These are phyloP conservation scores for Pseudopodoces humilis DNA, from an alignment of 2,113 vertebrate genomes.

Conservation along the genomic window DNA sequence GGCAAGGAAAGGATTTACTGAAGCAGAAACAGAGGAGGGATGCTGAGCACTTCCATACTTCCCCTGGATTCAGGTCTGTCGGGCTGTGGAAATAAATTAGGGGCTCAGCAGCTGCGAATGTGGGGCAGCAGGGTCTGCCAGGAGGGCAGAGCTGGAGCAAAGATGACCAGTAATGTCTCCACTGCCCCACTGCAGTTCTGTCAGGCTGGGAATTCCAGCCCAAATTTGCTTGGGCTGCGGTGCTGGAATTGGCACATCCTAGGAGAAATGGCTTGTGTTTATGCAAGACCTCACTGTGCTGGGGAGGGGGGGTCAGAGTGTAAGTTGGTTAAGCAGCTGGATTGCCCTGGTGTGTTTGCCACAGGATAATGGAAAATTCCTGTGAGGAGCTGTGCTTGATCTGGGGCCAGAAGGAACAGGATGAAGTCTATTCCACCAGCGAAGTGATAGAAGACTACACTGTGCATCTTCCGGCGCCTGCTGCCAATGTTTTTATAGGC, in stretches of 20 bases:
- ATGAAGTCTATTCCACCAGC: constrained; percentile 10
- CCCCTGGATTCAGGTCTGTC: fast-evolving
- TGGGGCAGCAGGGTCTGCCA: neutral
- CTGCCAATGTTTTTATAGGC: constrained; percentile 19
- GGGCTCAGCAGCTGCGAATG: neutral
- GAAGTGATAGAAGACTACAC: neutral
- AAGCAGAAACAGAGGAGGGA: neutral
- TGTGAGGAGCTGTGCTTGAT: constrained; percentile 32
- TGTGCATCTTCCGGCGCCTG: constrained; percentile 22
- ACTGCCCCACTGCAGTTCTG: neutral
- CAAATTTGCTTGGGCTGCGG: fast-evolving
- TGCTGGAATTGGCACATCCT: fast-evolving
- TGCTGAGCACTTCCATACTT: neutral
- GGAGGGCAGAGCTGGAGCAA: neutral
- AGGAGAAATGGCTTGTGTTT: neutral
- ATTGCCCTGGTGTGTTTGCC: constrained; percentile 30
- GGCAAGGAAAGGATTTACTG: neutral
- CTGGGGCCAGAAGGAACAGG: constrained; percentile 61
- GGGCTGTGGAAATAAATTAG: neutral
- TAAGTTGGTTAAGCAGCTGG: neutral
- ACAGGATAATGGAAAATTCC: constrained; percentile 66
- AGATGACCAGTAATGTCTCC: neutral
- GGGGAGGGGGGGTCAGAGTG: neutral
- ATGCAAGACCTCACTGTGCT: neutral
- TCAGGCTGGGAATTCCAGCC: neutral